Evolutionary conservation across 2,888 invertebrate genomes (phyloP).

Genomic region (Hyles lineata): DNA sequence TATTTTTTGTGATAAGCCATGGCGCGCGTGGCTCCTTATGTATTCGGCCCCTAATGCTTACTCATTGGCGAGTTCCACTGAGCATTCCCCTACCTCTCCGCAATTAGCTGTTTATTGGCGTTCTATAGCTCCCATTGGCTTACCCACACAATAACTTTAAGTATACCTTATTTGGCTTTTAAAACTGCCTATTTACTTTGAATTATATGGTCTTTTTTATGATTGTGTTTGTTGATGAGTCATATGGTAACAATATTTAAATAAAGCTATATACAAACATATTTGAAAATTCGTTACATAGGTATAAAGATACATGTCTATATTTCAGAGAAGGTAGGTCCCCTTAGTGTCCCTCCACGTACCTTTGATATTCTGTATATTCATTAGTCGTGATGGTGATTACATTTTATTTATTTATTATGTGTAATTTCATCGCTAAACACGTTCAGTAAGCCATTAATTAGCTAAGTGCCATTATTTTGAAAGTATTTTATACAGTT

Average conservation of each 20-base stretch:
- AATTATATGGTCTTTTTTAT: background rate
- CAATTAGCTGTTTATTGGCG: slow-evolving; percentile 77
- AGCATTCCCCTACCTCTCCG: slow-evolving; percentile 68
- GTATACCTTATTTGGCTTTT: background rate
- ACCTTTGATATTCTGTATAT: background rate
- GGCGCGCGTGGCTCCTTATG: slow-evolving; percentile 45
- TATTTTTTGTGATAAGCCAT: slow-evolving; percentile 17
- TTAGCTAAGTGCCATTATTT: background rate
- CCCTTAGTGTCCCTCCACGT: background rate
- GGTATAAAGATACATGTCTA: too few relatives aligned
- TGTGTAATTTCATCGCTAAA: background rate
- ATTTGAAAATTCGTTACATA: too few relatives aligned
- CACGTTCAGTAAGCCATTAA: background rate
- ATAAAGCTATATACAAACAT: background rate
- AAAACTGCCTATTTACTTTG: background rate
- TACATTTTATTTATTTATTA: background rate
- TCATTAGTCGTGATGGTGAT: background rate
- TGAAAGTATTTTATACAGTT: background rate
- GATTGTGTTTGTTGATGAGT: background rate
- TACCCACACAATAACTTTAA: slow-evolving; percentile 25
- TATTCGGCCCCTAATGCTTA: slow-evolving; percentile 79
- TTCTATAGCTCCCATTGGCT: slow-evolving; percentile 67
- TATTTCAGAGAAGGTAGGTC: background rate
- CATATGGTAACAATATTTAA: background rate
- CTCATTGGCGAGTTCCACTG: slow-evolving; percentile 79